These are phyloP conservation scores for Anableps anableps DNA, from an alignment of 2,797 vertebrate species.

Conservation along the genomic window DNA sequence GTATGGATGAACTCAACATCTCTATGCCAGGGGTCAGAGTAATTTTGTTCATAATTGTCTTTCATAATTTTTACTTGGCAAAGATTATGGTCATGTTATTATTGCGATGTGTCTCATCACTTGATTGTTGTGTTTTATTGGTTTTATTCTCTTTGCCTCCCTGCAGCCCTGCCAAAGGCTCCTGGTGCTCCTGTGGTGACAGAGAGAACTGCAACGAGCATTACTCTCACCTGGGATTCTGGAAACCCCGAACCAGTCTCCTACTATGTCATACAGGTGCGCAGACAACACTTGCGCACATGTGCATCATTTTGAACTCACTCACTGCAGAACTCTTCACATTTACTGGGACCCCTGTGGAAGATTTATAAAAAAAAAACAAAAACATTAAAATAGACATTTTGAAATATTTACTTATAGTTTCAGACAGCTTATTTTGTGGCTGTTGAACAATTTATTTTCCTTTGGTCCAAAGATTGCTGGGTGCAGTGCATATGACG, in stretches of 20 bases:
- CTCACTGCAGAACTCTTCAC: not conserved
- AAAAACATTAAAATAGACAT: not conserved
- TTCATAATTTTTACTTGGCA: not conserved
- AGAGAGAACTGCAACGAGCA: conserved; percentile 97
- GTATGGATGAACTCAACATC: not conserved
- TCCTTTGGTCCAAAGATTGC: too few relatives aligned
- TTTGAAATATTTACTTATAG: not conserved
- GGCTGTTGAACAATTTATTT: too few relatives aligned
- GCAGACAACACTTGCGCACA: not conserved
- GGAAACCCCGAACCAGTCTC: conserved; percentile 97
- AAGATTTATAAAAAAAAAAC: not conserved
- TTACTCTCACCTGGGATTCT: conserved; percentile 98
- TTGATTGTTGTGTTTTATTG: conserved; percentile 13
- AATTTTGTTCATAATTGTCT: conserved; percentile 6
- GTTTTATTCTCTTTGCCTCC: conserved; percentile 1
- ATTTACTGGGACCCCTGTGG: too few relatives aligned
- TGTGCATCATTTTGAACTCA: not conserved
- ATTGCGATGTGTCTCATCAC: not conserved
- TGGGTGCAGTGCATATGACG: not conserved
- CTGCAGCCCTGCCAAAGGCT: conserved; percentile 93
- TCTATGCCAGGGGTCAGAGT: not conserved
- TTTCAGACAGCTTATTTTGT: not conserved
- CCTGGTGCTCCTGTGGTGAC: conserved; percentile 93
- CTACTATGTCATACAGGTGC: conserved; percentile 91
- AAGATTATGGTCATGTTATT: conserved; percentile 7